phyloP scores from a whole-genome alignment of 2,888 invertebrate genomes.

The Panopea generosa region DNA sequence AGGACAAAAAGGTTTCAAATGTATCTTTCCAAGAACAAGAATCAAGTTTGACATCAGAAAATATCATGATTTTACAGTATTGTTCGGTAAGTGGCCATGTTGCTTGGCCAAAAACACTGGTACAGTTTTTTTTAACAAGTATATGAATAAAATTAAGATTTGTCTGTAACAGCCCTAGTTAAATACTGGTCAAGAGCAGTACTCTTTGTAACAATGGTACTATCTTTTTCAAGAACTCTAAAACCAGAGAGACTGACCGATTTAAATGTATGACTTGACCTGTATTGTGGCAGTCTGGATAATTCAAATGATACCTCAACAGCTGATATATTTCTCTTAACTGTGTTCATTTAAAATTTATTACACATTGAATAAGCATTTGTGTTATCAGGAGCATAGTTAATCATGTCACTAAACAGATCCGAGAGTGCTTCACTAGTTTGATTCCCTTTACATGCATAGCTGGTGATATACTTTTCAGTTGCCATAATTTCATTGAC shows the following conservation, averaged over 20 bases:
- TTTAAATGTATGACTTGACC: constrained; percentile 60
- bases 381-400: constrained; percentile 20
- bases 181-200: constrained; percentile 49
- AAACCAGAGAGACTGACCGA: constrained; percentile 58
- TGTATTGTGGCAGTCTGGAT: constrained; percentile 44
- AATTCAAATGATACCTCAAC: constrained; percentile 60
- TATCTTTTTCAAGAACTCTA: constrained; percentile 45
- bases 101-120: constrained; percentile 11
- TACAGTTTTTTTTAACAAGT: neutral
- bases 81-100: constrained; percentile 57
- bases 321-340: constrained; percentile 63
- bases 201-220: constrained; percentile 16
- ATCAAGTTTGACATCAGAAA: constrained; percentile 50
- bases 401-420: constrained; percentile 50
- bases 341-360: constrained; percentile 59
- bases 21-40: constrained; percentile 44
- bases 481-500: constrained; percentile 42
- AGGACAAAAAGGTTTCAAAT: constrained; percentile 41
- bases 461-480: constrained; percentile 58
- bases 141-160: constrained; percentile 50
- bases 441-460: constrained; percentile 33
- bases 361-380: constrained; percentile 45
- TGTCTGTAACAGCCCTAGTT: constrained; percentile 29
- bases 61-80: constrained; percentile 44
- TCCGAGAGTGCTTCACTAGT: constrained; percentile 55